Base-by-base conservation (phyloP, 1,140 invertebrate species). In the Cydia amplana region DNA sequence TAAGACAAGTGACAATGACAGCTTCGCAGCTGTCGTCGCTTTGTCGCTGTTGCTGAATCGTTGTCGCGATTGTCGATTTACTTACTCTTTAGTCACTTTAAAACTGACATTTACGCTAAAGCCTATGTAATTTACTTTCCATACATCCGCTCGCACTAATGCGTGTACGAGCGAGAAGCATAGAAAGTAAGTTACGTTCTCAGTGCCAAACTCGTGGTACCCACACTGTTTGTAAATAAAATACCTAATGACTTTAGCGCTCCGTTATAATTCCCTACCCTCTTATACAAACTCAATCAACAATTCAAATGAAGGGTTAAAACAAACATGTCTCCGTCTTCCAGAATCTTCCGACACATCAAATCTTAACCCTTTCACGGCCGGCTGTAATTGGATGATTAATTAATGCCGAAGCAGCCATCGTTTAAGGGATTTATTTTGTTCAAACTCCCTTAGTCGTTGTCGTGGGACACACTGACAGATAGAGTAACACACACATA, bases 351-450 rank as follows among this genome's bases (percentile, higher is more conserved):
- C 55, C 55, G 20, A 60, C 55, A 60, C 55, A 60, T 60, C 55
- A 60, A 23, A 60, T 23, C 55, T 60, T 51, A 60, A 60, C 55
- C 55, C 55, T 60, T 60, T 18, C 16, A 0, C 46, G 4, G 46
- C 14, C 51, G 12, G 18, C 32, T 70, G 65, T 70, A 70, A 70
- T 70, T 70, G 65, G 65, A 40, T 70, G 65, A 70, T 70, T 70
- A 70, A 70, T 70, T 70, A 70, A 70, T 70, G n/a, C 65, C 14
- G 65, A 70, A 70, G 65, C 32, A 43, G 65, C 5, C 65, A 40
- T 70, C 65, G 65, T 70, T 70, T 40, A 70, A n/a, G 32, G 65
- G 65, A 70, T 70, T 70, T 70, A 70, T 70, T 70, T 70, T 70
- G 65, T 70, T 70, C 65, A 70, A 36, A 70, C 28, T 36, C 65